Conservation (phyloP, 2,888 invertebrate genomes). For the Cephus spinipes region DNA sequence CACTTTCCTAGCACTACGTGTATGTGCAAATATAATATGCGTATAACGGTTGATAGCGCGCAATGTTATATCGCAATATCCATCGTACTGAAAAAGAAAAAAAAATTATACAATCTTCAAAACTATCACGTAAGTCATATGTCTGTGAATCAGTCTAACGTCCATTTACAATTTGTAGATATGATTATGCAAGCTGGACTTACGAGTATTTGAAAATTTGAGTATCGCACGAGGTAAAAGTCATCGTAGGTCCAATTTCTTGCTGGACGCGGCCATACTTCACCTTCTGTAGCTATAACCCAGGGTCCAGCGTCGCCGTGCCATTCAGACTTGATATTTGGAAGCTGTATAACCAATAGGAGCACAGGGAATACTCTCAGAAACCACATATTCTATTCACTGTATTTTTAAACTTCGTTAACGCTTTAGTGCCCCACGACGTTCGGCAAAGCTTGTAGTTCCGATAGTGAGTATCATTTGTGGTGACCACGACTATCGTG, state of each 20-base stretch:
- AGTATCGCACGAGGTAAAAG: constrained; percentile 67
- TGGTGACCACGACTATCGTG: not conserved
- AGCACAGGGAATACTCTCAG: not conserved
- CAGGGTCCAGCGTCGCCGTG: constrained; percentile 68
- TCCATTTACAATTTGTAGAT: not conserved
- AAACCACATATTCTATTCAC: not conserved
- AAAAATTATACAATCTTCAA: not conserved
- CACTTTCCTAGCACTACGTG: not conserved
- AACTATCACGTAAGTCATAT: not conserved
- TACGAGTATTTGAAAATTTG: constrained; percentile 69
- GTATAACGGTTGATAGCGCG: not conserved
- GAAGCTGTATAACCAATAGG: constrained; percentile 2
- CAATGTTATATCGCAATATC: not conserved
- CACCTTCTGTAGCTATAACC: constrained; percentile 72
- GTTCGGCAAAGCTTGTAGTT: not conserved
- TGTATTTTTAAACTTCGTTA: not conserved
- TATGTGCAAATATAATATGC: not conserved
- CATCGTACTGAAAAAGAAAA: not conserved
- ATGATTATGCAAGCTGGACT: constrained; percentile 34
- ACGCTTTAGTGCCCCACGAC: not conserved
- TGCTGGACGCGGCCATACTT: constrained; percentile 78
- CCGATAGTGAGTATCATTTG: not conserved
- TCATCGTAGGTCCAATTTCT: constrained; percentile 55
- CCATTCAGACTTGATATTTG: constrained; percentile 19
- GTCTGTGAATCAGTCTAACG: not conserved